A percentile compares a stretch with the other conserved stretches of the same genome.
Evolutionary conservation across 2,113 vertebrate genomes (phyloP).

Genomic region (Phylloscopus trochiloides): DNA sequence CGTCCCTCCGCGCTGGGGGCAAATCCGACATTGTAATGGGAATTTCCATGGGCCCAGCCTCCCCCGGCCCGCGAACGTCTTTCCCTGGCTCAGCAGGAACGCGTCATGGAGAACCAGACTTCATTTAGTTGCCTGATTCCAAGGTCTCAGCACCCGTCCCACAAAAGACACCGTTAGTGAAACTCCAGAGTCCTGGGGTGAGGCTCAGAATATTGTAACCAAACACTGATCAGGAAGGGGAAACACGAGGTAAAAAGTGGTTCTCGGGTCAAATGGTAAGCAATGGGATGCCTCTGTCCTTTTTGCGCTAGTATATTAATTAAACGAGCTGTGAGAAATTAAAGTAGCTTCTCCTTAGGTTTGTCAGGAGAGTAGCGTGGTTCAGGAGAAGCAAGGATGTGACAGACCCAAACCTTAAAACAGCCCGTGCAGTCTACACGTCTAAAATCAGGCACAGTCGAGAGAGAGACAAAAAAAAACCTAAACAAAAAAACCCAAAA

Average conservation of each 20-base stretch:
- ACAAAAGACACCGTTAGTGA: not conserved
- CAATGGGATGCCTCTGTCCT: too few relatives aligned
- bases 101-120: accelerated
- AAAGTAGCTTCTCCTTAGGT: not conserved
- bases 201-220: not conserved
- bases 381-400: not conserved
- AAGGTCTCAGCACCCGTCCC: not conserved
- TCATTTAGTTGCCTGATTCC: not conserved
- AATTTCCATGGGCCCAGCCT: accelerated
- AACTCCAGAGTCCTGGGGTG: too few relatives aligned
- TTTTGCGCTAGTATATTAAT: not conserved
- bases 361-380: not conserved
- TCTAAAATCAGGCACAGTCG: not conserved
- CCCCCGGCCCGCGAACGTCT: too few relatives aligned
- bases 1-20: accelerated
- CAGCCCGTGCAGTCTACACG: not conserved
- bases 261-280: not conserved
- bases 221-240: not conserved
- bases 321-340: not conserved
- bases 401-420: not conserved
- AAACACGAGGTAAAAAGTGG: not conserved
- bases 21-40: accelerated
- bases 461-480: not conserved
- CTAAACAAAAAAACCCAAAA: accelerated
- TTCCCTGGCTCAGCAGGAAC: too few relatives aligned